A percentile compares a stretch with the other conserved stretches of the same genome.
phyloP scores from a whole-genome alignment of 2,797 vertebrate species.

The Trachurus trachurus region DNA sequence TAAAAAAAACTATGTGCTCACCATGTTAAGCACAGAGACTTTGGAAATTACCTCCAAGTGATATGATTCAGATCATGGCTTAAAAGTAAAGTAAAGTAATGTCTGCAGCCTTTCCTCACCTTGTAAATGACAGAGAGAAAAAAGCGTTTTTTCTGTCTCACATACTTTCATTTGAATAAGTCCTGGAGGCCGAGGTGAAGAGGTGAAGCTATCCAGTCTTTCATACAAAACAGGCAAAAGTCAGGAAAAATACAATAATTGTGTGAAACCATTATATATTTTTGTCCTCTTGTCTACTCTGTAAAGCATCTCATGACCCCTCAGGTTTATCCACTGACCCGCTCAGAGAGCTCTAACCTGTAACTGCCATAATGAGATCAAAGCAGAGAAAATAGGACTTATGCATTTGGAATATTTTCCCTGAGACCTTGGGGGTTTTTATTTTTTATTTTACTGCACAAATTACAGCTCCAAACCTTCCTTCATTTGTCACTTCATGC shows the following conservation, averaged over 20 bases:
- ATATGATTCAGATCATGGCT: not conserved
- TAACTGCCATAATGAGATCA: not conserved
- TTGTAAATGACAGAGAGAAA: not conserved
- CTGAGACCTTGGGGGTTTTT: not conserved
- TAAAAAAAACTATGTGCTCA: not conserved
- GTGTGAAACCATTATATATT: not conserved
- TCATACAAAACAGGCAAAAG: not conserved
- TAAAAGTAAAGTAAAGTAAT: not conserved
- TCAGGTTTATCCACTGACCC: not conserved
- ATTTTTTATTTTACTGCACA: not conserved
- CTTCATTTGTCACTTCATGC: not conserved
- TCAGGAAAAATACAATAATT: not conserved
- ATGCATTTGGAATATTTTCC: not conserved
- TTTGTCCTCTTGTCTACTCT: not conserved
- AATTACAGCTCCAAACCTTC: conserved; percentile 4
- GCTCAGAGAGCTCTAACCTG: too few species aligned
- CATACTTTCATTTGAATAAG: not conserved
- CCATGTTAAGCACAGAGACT: not conserved
- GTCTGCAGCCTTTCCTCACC: not conserved
- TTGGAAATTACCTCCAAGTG: not conserved
- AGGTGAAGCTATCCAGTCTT: conserved; percentile 3
- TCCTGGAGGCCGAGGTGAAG: not conserved
- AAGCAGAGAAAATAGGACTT: not conserved
- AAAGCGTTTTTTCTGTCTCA: not conserved
- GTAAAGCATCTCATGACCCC: conserved; percentile 1